Evolutionary conservation across 2,797 vertebrate genomes (phyloP), one percentile per base, ranked within the genome.

Genomic region (Sphenodon punctatus): DNA sequence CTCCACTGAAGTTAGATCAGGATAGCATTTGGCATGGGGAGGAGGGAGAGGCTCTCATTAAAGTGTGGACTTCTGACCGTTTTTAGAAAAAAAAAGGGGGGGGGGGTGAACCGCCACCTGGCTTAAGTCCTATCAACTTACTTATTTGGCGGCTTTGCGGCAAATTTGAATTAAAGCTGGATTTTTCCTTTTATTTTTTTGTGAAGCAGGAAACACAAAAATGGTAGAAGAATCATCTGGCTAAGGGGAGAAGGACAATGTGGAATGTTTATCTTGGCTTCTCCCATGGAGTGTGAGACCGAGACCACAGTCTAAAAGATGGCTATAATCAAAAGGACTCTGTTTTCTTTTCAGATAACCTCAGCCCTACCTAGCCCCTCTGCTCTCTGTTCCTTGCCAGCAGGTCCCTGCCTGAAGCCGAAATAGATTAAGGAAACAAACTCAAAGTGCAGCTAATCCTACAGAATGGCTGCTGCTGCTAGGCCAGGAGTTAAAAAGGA

Each of bases 291-390:
- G 80, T 19, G 51, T 1, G 67, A 89, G 88, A 90, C 60, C 66
- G 64, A 84, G 63, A 83, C 64, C 81, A 17, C 75, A 80, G 82
- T 76, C 89, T 80, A 67, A 90, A 93, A 89, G 86, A 91, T 74
- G 87, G 66, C 78, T 56, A 61, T 78, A 94, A 93, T 94, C 92
- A 94, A 95, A 95, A 95, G 94, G 82, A 56, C 92, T 90, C 87
- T 93, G 93, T 95, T 95, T 95, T 94, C 91, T 77, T 92, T 94
- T 89, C 91, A 88, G 91, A 93, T 92, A 93, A 93, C 91, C 88
- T 86, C 27, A 61, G 67, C 78, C 77, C 71, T 86, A 93, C 92
- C 93, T 91, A 90, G 86, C 83, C 87, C 78, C 78, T 88, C 86
- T 38, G 78, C 67, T 86, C 90, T 91, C 93, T 78, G 67, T 80